Base-by-base conservation (phyloP, 2,797 vertebrate species). In the Aulostomus chinensis region DNA sequence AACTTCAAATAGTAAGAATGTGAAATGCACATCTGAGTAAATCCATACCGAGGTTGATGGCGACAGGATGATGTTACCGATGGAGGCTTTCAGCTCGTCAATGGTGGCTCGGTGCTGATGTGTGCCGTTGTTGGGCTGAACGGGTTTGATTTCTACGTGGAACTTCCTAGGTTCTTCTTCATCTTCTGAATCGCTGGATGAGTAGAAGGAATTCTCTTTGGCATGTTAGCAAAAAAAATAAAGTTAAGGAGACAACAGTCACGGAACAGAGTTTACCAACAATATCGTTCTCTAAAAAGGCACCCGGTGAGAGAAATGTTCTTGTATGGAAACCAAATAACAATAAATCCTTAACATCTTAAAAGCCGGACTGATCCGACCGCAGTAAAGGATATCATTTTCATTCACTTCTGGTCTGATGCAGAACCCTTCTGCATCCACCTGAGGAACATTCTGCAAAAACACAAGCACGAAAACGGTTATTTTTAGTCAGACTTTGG, bases 201-300 rank as follows among this genome's bases (percentile, higher is more conserved):
- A 95, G 61, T 96, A 95, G 87, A 97, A 99, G 79, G 94, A 91
- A 58, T 95, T 98, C 71, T 96, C 93, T 97, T 98, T 98, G 95
- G 93, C 91, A 97, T 96, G 95, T 98, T 83, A 87, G 37, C 7
- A n/a, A 10, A 48, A 22, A 0, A 1, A 14, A 20, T 17, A 21
- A 4, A 1, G 78, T 87, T 78, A 90, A 89, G 80, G 74, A 74
- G 45, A 48, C 3, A 24, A 35, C 26, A 0, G 11, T 7, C 9
- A 18, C 3, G 39, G 12, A 25, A 0, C 1, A 34, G 5, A 29
- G 3, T 31, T 40, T 12, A 45, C 29, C 13, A 14, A 17, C 7
- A 10, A 11, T 40, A 6, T 5, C 3, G 12, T 49, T 58, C n/a
- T n/a, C n/a, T n/a, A n/a, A n/a, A n/a, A n/a, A n/a, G n/a, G n/a